Evolutionary conservation across 2,888 invertebrate genomes (phyloP).

Genomic region (Hartigia nigra): DNA sequence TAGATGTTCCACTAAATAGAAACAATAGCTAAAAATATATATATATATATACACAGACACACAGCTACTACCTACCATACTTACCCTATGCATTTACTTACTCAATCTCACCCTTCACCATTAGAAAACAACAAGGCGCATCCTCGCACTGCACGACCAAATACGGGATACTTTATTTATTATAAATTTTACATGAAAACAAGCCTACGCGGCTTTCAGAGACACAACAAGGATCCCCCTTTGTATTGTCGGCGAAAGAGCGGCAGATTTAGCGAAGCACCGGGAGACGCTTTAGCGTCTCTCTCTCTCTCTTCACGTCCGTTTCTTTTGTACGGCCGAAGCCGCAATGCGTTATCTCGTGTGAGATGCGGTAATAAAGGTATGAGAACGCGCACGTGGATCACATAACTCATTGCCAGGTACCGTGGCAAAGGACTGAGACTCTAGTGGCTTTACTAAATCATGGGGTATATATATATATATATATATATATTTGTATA

Average conservation of each 20-base stretch:
- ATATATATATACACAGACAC: too few species aligned
- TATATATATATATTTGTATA: not conserved
- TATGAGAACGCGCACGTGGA: constrained; percentile 63
- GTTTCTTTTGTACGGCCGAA: constrained; percentile 35
- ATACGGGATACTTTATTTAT: not conserved
- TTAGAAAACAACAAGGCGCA: not conserved
- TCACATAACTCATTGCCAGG: constrained; percentile 54
- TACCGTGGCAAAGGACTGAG: constrained; percentile 5
- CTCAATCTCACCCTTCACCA: not conserved
- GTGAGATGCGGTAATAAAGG: constrained; percentile 54
- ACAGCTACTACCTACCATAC: not conserved
- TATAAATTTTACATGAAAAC: not conserved
- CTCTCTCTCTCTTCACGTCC: constrained; percentile 24
- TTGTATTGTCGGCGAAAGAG: not conserved
- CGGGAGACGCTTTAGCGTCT: constrained; percentile 31
- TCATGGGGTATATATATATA: not conserved
- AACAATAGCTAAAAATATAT: not conserved
- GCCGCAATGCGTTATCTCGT: constrained; percentile 47
- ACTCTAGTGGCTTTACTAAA: not conserved
- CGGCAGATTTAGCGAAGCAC: constrained; percentile 26
- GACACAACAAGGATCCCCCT: not conserved
- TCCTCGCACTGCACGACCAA: not conserved
- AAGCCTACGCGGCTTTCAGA: not conserved
- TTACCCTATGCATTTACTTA: not conserved
- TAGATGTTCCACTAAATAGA: not conserved